Evolutionary conservation across 2,113 vertebrate species (phyloP).

Genomic region (Dromas ardeola): DNA sequence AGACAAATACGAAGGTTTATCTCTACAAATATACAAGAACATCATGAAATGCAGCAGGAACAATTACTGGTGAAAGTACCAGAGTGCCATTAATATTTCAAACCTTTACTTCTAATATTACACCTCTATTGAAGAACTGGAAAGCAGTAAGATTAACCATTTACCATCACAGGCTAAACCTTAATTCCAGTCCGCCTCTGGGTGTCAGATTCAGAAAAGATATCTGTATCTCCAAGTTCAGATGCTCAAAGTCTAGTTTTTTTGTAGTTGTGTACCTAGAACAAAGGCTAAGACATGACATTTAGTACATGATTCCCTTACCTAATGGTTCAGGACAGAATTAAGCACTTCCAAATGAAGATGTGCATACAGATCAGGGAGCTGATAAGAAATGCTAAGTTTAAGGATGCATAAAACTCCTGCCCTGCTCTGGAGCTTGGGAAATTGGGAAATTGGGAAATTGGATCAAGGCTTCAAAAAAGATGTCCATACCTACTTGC

Average conservation of each 20-base stretch:
- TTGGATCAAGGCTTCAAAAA: background rate
- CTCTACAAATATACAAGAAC: conserved; percentile 23
- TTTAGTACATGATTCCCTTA: background rate
- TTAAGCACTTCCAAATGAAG: background rate
- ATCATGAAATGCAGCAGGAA: conserved; percentile 40
- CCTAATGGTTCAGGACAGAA: background rate
- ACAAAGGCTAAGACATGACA: background rate
- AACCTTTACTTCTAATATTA: background rate
- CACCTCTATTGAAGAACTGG: background rate
- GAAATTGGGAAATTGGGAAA: background rate
- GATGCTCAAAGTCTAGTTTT: background rate
- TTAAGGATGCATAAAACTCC: background rate
- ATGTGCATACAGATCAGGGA: background rate
- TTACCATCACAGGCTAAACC: background rate
- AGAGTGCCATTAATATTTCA: background rate
- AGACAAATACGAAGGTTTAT: conserved; percentile 39
- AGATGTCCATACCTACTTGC: background rate
- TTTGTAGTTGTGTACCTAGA: background rate
- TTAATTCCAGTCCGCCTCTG: background rate
- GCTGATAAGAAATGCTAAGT: background rate
- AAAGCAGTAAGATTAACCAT: background rate
- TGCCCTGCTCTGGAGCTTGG: background rate
- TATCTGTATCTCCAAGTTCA: background rate
- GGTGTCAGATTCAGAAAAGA: background rate
- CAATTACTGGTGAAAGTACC: background rate